Conservation (phyloP, 2,888 invertebrate species). For the Julus scanicus region DNA sequence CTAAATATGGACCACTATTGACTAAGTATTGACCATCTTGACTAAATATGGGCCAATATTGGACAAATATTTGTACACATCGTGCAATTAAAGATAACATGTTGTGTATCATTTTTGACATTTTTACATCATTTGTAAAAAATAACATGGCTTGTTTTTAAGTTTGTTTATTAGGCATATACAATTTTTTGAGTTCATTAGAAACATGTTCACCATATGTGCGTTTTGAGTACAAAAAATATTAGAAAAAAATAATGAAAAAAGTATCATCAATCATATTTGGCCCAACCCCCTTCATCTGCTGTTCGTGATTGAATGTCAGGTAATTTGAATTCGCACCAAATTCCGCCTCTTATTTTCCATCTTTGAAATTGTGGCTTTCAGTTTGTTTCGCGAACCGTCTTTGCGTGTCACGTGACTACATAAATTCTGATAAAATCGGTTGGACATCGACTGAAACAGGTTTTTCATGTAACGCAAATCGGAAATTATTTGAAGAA, state of each 20-base stretch:
- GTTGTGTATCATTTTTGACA: too few species aligned
- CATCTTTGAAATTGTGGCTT: background rate
- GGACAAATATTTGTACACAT: too few species aligned
- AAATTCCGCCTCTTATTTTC: background rate
- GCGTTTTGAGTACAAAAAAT: background rate
- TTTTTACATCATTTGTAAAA: too few species aligned
- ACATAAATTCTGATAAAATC: background rate
- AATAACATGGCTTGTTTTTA: too few species aligned
- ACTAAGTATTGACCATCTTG: too few species aligned
- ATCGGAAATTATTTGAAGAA: background rate
- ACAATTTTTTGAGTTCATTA: too few species aligned
- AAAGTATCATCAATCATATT: background rate
- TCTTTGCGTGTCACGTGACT: background rate
- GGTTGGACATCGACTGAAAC: background rate
- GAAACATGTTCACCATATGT: background rate
- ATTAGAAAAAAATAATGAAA: background rate
- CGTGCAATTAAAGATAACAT: too few species aligned
- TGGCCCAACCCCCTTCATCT: background rate
- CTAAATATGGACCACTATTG: too few species aligned
- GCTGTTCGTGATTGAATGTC: background rate
- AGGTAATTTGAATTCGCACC: background rate
- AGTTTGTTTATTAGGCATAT: too few species aligned
- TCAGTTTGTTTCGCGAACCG: background rate
- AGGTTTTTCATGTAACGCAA: background rate
- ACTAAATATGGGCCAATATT: too few species aligned